A percentile compares a stretch with the other conserved stretches of the same genome.
phyloP scores from a whole-genome alignment of 1,140 invertebrate species.

The Grapholita molesta region DNA sequence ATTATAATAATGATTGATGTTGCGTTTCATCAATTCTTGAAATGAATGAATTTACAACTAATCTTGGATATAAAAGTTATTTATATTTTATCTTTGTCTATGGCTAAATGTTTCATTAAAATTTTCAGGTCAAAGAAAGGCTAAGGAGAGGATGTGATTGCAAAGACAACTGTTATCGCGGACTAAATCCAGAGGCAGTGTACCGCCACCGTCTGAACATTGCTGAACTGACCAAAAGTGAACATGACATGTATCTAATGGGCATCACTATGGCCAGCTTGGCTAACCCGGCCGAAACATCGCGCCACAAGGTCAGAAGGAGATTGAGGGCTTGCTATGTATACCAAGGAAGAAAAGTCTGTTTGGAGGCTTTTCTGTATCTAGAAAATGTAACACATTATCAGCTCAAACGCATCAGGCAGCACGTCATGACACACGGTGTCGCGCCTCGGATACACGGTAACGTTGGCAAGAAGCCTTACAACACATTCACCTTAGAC shows the following conservation, averaged over 20 bases:
- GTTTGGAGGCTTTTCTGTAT: constrained; percentile 88
- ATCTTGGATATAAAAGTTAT: no score
- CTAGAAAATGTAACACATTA: constrained; percentile 90
- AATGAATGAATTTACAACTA: no score
- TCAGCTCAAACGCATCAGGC: constrained; percentile 87
- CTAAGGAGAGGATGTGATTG: constrained; percentile 87
- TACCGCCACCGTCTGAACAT: constrained; percentile 88
- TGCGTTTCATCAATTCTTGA: no score
- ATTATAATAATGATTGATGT: no score
- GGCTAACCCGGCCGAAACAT: constrained; percentile 85
- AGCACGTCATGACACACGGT: constrained; percentile 88
- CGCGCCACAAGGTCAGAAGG: constrained; percentile 84
- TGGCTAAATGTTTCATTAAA: background rate
- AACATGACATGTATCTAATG: constrained; percentile 88
- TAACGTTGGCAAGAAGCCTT: constrained; percentile 89
- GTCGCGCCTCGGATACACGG: constrained; percentile 87
- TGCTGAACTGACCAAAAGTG: constrained; percentile 86
- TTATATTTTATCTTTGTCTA: no score
- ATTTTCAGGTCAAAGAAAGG: constrained; percentile 82
- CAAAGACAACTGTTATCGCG: constrained; percentile 86
- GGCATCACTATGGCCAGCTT: constrained; percentile 89
- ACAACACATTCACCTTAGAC: constrained; percentile 88
- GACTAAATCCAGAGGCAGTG: constrained; percentile 85
- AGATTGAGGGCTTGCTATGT: constrained; percentile 86
- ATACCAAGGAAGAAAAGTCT: constrained; percentile 86